These are phyloP conservation scores for Dolichomitus sp. DNA, from an alignment of 2,888 invertebrate genomes.

Conservation along the genomic window DNA sequence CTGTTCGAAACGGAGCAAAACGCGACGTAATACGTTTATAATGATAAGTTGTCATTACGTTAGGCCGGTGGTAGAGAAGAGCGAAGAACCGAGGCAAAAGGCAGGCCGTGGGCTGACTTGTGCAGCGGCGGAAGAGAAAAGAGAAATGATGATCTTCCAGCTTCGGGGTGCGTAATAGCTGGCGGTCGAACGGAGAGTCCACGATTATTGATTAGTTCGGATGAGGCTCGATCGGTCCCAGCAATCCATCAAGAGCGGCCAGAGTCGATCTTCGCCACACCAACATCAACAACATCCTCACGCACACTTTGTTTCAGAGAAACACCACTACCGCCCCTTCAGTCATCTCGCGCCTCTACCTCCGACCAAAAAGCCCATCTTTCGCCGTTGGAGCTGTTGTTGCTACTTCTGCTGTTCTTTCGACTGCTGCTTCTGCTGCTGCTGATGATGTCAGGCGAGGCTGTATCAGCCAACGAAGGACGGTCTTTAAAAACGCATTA, in stretches of 20 bases:
- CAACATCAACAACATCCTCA: conserved; percentile 69
- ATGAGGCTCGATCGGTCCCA: conserved; percentile 82
- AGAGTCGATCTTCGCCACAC: conserved; percentile 57
- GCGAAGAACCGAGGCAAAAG: conserved; percentile 50
- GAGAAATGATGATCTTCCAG: conserved; percentile 83
- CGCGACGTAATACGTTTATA: conserved; percentile 80
- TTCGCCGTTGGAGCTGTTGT: conserved; percentile 67
- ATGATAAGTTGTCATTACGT: conserved; percentile 82
- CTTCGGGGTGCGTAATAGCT: conserved; percentile 80
- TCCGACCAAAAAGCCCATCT: conserved; percentile 66
- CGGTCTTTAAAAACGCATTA: conserved; percentile 86
- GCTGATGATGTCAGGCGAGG: conserved; percentile 54
- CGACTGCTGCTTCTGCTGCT: conserved; percentile 35
- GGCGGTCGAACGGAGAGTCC: conserved; percentile 75
- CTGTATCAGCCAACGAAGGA: conserved; percentile 75
- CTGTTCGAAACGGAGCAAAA: conserved; percentile 22
- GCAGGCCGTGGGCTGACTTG: conserved; percentile 57
- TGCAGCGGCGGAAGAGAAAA: conserved; percentile 67
- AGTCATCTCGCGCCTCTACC: conserved; percentile 57
- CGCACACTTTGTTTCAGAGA: conserved; percentile 66
- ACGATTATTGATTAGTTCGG: conserved; percentile 86
- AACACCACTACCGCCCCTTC: conserved; percentile 58
- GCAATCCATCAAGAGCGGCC: conserved; percentile 84
- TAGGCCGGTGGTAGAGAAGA: conserved; percentile 62
- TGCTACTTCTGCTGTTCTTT: conserved; percentile 38